Conservation (phyloP, 2,888 invertebrate species). For the Dilophus febrilis region DNA sequence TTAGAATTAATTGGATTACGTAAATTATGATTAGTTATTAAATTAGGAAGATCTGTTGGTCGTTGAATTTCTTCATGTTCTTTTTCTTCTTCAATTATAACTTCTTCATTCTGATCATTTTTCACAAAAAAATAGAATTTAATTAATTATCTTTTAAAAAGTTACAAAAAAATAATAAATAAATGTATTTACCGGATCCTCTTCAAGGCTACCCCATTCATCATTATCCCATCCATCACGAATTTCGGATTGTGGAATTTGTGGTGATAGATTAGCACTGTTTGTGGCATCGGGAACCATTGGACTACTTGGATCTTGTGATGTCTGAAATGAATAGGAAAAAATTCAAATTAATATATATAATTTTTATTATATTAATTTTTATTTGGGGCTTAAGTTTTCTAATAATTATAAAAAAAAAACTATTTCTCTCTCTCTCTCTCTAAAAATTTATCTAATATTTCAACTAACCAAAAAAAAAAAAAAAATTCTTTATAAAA, state of each 20-base stretch:
- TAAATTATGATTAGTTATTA: conserved; percentile 10
- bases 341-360: not conserved
- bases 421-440: not conserved
- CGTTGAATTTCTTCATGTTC: conserved; percentile 4
- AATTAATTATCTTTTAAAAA: conserved; percentile 2
- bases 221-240: conserved; percentile 70
- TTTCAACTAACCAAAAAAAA: not conserved
- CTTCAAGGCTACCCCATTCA: conserved; percentile 73
- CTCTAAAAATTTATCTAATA: not conserved
- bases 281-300: conserved; percentile 22
- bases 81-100: conserved; percentile 6
- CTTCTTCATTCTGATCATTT: conserved; percentile 8
- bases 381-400: too few relatives aligned
- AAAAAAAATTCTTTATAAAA: too few relatives aligned
- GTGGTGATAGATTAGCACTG: conserved; percentile 32
- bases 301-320: conserved; percentile 32
- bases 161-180: conserved; percentile 4
- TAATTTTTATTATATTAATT: not conserved
- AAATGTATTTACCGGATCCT: conserved; percentile 46
- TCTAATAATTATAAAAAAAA: too few relatives aligned
- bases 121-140: not conserved
- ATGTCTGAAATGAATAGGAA: conserved; percentile 20
- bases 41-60: conserved; percentile 4
- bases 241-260: conserved; percentile 37
- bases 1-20: conserved; percentile 7